phyloP scores from a whole-genome alignment of 2,797 vertebrate species.

The Antennarius maculatus region DNA sequence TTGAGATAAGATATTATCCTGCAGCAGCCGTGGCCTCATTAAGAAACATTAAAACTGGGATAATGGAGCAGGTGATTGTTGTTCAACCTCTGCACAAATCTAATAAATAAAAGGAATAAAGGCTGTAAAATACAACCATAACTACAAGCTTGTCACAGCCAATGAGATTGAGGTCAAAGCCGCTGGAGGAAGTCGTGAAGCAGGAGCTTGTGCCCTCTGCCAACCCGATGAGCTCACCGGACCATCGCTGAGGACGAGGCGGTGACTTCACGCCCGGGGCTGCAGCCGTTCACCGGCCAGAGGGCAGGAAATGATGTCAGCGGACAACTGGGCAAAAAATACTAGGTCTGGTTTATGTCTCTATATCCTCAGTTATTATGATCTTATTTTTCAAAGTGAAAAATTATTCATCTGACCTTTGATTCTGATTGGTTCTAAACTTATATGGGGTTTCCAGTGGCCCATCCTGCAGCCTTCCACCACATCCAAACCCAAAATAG shows the following conservation, averaged over 20 bases:
- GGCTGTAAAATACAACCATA: neutral
- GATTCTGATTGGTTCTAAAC: too few species aligned
- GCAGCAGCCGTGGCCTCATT: constrained; percentile 3
- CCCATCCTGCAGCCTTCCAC: too few species aligned
- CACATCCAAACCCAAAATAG: too few species aligned
- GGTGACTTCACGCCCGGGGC: constrained; percentile 34
- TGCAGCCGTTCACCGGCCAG: constrained; percentile 26
- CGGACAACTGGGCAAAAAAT: constrained; percentile 3
- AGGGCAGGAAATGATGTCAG: constrained; percentile 42
- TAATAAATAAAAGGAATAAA: neutral
- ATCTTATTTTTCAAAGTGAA: too few species aligned
- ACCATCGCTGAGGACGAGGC: constrained; percentile 21
- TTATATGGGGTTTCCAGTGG: too few species aligned
- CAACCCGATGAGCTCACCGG: constrained; percentile 39
- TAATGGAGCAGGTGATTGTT: constrained; percentile 1
- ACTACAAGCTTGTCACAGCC: neutral
- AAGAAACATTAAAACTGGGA: neutral
- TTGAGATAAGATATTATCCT: neutral
- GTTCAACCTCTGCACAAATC: neutral
- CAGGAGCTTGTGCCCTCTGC: constrained; percentile 12
- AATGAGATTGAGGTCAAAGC: constrained; percentile 21
- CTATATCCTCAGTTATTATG: too few species aligned
- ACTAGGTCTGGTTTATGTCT: too few species aligned
- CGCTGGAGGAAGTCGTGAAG: constrained; percentile 26
- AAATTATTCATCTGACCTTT: too few species aligned